Percentiles rank a stretch among this genome's conserved stretches.
Conservation (phyloP, 2,113 vertebrate genomes). For the Corydoras sp. region DNA sequence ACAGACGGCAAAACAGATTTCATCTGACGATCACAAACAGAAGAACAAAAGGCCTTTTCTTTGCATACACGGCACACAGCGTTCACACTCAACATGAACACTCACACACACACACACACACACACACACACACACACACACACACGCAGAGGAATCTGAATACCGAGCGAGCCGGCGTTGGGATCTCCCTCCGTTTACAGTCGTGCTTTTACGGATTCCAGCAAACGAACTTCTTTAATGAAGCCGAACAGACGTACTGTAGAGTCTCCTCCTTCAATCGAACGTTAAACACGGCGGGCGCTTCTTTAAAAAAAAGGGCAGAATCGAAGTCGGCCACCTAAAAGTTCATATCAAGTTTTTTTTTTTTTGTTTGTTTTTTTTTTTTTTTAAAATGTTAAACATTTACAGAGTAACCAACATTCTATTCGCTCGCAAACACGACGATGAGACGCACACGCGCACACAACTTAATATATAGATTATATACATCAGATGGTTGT, state of each 20-base stretch:
- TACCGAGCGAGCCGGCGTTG: background rate
- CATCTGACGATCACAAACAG: conserved; percentile 34
- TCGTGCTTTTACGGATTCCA: too few species aligned
- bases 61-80: conserved; percentile 22
- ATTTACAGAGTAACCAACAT: too few species aligned
- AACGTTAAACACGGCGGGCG: background rate
- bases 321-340: conserved; percentile 25
- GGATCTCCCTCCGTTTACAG: background rate
- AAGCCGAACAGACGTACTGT: background rate
- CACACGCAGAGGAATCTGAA: too few species aligned
- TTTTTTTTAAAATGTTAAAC: too few species aligned
- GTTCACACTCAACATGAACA: conserved; percentile 21
- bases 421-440: conserved; percentile 24
- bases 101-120: conserved; percentile 16
- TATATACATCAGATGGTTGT: conserved; percentile 44
- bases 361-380: too few species aligned
- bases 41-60: conserved; percentile 4
- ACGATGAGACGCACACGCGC: conserved; percentile 22
- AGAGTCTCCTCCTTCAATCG: background rate
- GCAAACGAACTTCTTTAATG: background rate
- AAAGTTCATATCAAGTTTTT: conserved; percentile 53
- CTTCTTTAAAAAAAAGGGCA: background rate
- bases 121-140: too few species aligned
- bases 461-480: conserved; percentile 33
- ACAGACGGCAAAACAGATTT: conserved; percentile 50